phyloP scores from a whole-genome alignment of 2,797 vertebrate genomes.

The Fistularia tabacaria region DNA sequence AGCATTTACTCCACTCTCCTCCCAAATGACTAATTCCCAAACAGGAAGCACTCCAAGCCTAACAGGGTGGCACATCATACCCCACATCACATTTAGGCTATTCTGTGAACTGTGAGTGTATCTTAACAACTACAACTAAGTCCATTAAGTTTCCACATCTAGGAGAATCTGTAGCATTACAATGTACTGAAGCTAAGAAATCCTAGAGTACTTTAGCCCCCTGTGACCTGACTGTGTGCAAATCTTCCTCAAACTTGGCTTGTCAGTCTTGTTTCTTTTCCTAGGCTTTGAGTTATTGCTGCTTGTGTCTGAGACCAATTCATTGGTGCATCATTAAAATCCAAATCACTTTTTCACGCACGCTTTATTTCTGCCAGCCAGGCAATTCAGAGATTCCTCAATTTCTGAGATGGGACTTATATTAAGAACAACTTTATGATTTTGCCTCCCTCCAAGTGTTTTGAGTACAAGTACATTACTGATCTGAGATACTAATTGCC shows the following conservation, averaged over 20 bases:
- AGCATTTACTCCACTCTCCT: too few species aligned
- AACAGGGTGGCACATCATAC: too few species aligned
- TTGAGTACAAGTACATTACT: slow-evolving; percentile 37
- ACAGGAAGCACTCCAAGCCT: too few species aligned
- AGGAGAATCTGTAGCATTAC: slow-evolving; percentile 19
- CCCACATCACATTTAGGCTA: slow-evolving; percentile 9
- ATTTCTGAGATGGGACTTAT: background rate
- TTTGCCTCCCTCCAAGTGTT: slow-evolving; percentile 23
- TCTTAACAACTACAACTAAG: background rate
- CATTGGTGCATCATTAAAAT: slow-evolving; percentile 70
- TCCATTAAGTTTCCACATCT: background rate
- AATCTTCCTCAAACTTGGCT: slow-evolving; percentile 26
- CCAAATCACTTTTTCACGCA: slow-evolving; percentile 61
- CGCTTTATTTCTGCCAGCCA: slow-evolving; percentile 39
- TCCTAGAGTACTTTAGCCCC: slow-evolving; percentile 26
- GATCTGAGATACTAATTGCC: slow-evolving; percentile 34
- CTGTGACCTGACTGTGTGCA: slow-evolving; percentile 44
- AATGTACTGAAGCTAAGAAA: slow-evolving; percentile 13
- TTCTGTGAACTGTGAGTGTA: background rate
- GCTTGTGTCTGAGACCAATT: slow-evolving; percentile 52
- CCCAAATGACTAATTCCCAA: too few species aligned
- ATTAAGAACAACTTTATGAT: slow-evolving; percentile 30
- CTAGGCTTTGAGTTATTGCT: slow-evolving; percentile 62
- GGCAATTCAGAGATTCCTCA: slow-evolving; percentile 10
- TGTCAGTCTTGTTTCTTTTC: slow-evolving; percentile 53